Percentiles rank a stretch among this genome's conserved stretches.
Conservation (phyloP, 2,797 vertebrate genomes). For the Dicrostonyx torquatus region DNA sequence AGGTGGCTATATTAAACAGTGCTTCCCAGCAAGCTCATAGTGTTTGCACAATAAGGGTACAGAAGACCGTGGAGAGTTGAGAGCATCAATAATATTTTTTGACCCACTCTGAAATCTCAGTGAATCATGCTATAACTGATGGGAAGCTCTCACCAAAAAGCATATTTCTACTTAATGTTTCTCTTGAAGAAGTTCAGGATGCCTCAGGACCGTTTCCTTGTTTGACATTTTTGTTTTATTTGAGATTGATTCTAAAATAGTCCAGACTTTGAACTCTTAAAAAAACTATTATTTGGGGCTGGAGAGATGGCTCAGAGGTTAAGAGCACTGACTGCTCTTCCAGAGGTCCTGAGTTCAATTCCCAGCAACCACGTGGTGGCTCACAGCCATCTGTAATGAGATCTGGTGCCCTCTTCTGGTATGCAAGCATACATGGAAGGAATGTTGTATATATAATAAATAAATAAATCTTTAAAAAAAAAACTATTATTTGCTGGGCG, state of each 20-base stretch:
- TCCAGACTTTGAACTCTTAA: background rate
- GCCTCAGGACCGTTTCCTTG: background rate
- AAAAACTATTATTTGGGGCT: too few species aligned
- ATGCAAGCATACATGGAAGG: too few species aligned
- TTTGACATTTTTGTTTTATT: background rate
- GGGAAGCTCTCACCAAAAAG: conserved; percentile 21
- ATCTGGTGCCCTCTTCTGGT: too few species aligned
- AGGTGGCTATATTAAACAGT: background rate
- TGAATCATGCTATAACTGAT: background rate
- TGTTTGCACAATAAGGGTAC: conserved; percentile 7
- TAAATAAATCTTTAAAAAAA: too few species aligned
- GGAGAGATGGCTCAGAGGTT: too few species aligned
- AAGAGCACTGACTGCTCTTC: too few species aligned
- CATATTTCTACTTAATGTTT: conserved; percentile 29
- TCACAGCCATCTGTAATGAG: too few species aligned
- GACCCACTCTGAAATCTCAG: conserved; percentile 27
- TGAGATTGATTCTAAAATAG: background rate
- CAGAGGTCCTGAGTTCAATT: too few species aligned
- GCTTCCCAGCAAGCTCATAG: conserved; percentile 27
- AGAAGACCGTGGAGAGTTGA: conserved; percentile 17
- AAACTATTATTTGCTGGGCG: too few species aligned
- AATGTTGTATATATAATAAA: too few species aligned
- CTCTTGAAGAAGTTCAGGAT: conserved; percentile 26
- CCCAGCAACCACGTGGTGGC: too few species aligned
- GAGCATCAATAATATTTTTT: conserved; percentile 27